Percentiles rank a stretch among this genome's conserved stretches.
phyloP scores from a whole-genome alignment of 2,113 vertebrate genomes.

The Hippocampus mohnikei region DNA sequence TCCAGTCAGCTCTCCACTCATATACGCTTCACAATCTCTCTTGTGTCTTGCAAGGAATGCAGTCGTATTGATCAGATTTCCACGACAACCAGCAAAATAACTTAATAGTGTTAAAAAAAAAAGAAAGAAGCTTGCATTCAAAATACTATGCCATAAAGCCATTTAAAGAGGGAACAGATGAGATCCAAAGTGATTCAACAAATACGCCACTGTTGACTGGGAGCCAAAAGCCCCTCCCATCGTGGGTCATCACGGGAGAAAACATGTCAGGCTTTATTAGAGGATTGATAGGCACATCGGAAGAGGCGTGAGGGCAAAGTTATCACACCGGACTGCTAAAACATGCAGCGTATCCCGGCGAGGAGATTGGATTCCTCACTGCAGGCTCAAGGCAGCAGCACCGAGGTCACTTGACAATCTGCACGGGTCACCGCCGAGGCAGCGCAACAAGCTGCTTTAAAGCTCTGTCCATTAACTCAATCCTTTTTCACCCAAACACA shows the following conservation, averaged over 20 bases:
- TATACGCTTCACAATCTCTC: not conserved
- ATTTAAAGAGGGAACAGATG: conserved; percentile 11
- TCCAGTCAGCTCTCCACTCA: too few relatives aligned
- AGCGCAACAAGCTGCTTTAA: conserved; percentile 58
- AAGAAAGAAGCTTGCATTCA: not conserved
- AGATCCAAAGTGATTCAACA: conserved; percentile 47
- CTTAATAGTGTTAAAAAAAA: not conserved
- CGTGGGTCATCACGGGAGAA: conserved; percentile 47
- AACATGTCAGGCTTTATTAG: conserved; percentile 53
- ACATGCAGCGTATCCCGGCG: conserved; percentile 56
- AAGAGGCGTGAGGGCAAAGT: conserved; percentile 34
- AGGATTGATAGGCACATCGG: conserved; percentile 52
- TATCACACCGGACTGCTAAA: conserved; percentile 62
- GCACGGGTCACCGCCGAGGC: conserved; percentile 63
- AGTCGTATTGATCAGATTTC: not conserved
- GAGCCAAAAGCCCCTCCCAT: conserved; percentile 19
- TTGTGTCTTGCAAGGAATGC: not conserved
- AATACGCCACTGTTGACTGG: conserved; percentile 29
- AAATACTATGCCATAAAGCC: conserved; percentile 1
- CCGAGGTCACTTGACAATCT: conserved; percentile 68
- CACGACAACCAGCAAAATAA: not conserved
- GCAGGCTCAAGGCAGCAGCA: conserved; percentile 46
- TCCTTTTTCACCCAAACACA: conserved; percentile 41
- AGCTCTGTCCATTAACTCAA: conserved; percentile 65
- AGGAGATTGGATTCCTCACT: conserved; percentile 70